A percentile compares a stretch with the other conserved stretches of the same genome.
Conservation (phyloP, 2,888 invertebrate species). For the Saturnia pavonia region DNA sequence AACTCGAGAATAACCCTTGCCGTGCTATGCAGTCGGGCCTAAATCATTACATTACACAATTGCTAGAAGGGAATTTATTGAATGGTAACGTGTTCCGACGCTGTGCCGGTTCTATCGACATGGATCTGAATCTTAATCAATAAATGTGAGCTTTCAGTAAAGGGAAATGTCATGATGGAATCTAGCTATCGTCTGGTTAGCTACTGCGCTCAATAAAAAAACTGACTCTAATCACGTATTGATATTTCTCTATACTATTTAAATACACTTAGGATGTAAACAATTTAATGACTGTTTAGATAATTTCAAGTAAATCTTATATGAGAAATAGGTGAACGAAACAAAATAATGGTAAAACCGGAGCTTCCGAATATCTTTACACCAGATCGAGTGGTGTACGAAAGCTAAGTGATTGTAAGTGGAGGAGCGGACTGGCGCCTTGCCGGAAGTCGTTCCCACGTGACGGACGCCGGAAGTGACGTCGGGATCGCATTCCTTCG, state of each 20-base stretch:
- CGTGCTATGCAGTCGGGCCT: too few species aligned
- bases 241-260: too few species aligned
- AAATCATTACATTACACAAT: too few species aligned
- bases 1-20: too few species aligned
- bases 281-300: not conserved
- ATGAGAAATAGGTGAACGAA: constrained; percentile 34
- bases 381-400: constrained; percentile 55
- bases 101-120: too few species aligned
- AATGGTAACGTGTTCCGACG: not conserved
- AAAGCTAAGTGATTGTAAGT: constrained; percentile 79
- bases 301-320: not conserved
- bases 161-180: not conserved
- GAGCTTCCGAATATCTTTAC: constrained; percentile 47
- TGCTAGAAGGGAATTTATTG: too few species aligned
- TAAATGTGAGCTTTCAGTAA: not conserved
- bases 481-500: constrained; percentile 73
- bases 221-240: too few species aligned
- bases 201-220: too few species aligned
- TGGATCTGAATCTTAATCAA: not conserved
- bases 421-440: constrained; percentile 71
- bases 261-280: not conserved
- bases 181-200: too few species aligned
- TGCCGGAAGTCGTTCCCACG: constrained; percentile 77
- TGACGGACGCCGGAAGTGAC: constrained; percentile 78
- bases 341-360: constrained; percentile 35